Evolutionary conservation across 92 coral and sea anemone genomes (phyloP).

Genomic region (Actinernus sp.): DNA sequence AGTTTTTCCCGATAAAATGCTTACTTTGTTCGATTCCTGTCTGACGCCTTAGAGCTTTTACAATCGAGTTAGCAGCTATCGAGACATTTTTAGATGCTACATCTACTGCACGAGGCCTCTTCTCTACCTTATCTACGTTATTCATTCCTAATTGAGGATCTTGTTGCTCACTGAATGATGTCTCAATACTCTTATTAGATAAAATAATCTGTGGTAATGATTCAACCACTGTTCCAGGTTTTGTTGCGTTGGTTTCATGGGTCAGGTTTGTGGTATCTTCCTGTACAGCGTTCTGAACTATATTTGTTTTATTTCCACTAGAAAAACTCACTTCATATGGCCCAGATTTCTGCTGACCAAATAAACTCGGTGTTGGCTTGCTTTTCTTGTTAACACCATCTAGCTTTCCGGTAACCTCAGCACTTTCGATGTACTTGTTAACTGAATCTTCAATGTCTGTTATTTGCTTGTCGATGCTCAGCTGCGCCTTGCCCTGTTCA

Average conservation of each 20-base stretch:
- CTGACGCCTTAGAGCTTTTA: conserved; percentile 22
- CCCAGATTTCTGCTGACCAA: neutral
- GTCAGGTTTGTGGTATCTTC: neutral
- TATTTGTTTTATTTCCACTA: neutral
- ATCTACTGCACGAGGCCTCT: neutral
- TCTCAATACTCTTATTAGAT: no score
- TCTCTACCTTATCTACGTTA: neutral
- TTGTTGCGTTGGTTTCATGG: neutral
- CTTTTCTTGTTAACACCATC: neutral
- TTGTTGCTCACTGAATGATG: neutral
- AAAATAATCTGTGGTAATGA: no score
- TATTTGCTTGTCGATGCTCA: conserved; percentile 15
- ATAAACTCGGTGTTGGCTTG: conserved; percentile 10
- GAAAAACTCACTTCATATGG: no score
- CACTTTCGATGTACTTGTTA: conserved; percentile 32
- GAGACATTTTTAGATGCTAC: neutral
- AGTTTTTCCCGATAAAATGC: neutral
- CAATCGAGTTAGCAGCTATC: conserved; percentile 19
- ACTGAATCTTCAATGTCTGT: conserved; percentile 47
- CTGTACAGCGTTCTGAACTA: neutral
- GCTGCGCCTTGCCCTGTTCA: neutral
- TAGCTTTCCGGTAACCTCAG: conserved; percentile 34
- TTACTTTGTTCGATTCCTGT: neutral
- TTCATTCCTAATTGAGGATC: neutral
- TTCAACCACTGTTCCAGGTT: neutral